phyloP scores from a whole-genome alignment of 2,888 invertebrate species.

The Scaptomyza cyrtandrae region DNA sequence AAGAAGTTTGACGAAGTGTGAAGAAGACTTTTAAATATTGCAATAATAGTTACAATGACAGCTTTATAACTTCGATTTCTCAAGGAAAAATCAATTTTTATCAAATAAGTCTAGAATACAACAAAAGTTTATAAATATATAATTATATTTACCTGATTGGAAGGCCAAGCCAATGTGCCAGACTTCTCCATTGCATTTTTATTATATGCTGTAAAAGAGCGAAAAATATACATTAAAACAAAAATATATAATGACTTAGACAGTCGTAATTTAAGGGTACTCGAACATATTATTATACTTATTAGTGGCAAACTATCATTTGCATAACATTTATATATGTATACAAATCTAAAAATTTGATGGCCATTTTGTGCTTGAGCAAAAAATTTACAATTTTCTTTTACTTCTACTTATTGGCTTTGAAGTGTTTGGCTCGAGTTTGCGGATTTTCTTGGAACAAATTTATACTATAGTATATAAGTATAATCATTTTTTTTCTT shows the following conservation, averaged over 20 bases:
- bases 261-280: neutral
- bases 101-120: too few species aligned
- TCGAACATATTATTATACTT: conserved; percentile 19
- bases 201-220: conserved; percentile 3
- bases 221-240: neutral
- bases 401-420: conserved; percentile 50
- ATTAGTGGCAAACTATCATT: conserved; percentile 16
- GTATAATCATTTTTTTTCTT: neutral
- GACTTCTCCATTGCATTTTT: too few species aligned
- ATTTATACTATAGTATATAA: conserved; percentile 15
- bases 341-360: conserved; percentile 12
- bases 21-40: too few species aligned
- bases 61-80: too few species aligned
- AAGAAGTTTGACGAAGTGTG: too few species aligned
- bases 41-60: too few species aligned
- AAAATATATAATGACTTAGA: conserved; percentile 5
- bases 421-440: conserved; percentile 23
- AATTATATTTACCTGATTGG: too few species aligned
- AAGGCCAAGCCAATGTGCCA: too few species aligned
- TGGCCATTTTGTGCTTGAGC: conserved; percentile 17
- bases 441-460: conserved; percentile 8
- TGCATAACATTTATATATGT: conserved; percentile 19
- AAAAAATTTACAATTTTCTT: conserved; percentile 36
- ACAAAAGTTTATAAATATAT: too few species aligned
- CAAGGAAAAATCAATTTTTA: too few species aligned